phyloP scores from a whole-genome alignment of 2,888 invertebrate species.

The Capitulum mitella region DNA sequence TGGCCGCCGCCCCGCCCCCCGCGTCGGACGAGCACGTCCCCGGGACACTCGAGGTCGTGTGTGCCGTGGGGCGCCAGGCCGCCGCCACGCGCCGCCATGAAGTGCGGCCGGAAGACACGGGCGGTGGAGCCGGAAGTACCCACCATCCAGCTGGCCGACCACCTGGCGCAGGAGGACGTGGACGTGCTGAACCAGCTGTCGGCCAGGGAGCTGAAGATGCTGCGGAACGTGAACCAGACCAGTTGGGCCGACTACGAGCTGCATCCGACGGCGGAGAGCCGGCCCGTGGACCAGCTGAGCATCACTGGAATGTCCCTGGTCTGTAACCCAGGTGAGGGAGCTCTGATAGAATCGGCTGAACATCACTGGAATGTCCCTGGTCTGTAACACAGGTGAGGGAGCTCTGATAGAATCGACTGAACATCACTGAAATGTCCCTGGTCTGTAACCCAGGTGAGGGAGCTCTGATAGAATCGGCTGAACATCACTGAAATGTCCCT shows the following conservation, averaged over 20 bases:
- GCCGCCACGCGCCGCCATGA: background rate
- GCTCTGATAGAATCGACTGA: background rate
- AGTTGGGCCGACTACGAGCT: background rate
- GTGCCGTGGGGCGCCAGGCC: too few relatives aligned
- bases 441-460: slow-evolving; percentile 3
- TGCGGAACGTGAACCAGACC: background rate
- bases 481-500: background rate
- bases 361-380: background rate
- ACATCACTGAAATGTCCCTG: background rate
- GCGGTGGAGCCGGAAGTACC: background rate
- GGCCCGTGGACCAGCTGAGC: background rate
- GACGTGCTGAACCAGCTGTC: background rate
- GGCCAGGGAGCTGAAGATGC: background rate
- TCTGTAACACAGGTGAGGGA: background rate
- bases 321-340: background rate
- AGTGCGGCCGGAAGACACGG: too few relatives aligned
- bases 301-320: background rate
- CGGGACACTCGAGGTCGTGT: too few relatives aligned
- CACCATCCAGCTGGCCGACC: background rate
- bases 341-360: background rate
- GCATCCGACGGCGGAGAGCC: background rate
- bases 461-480: background rate
- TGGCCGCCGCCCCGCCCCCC: too few relatives aligned
- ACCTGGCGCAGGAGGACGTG: background rate
- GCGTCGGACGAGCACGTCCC: too few relatives aligned